Conservation (phyloP, 2,888 invertebrate species). For the Torymus tubicola region DNA sequence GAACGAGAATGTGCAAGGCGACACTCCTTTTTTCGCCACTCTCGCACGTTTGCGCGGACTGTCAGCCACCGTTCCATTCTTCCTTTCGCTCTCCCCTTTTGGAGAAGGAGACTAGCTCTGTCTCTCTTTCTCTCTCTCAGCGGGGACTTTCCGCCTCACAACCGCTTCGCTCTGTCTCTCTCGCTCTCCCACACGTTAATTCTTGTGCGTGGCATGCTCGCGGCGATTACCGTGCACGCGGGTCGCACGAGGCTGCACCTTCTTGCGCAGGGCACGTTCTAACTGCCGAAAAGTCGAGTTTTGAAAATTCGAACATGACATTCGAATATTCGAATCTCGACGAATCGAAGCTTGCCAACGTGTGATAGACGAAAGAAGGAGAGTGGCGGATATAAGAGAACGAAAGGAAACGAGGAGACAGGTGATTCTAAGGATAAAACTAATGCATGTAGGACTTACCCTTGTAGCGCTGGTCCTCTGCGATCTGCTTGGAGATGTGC, state of each 20-base stretch:
- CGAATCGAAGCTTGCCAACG: slow-evolving; percentile 31
- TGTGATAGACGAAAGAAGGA: not conserved
- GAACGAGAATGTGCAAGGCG: not conserved
- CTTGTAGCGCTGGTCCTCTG: slow-evolving; percentile 93
- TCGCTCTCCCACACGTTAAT: not conserved
- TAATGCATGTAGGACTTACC: slow-evolving; percentile 77
- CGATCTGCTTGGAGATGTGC: slow-evolving; percentile 93
- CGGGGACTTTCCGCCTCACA: not conserved
- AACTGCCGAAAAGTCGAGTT: not conserved
- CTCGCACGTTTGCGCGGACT: not conserved
- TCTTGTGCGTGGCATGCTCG: slow-evolving; percentile 26
- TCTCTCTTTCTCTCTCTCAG: slow-evolving; percentile 16
- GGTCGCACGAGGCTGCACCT: slow-evolving; percentile 7
- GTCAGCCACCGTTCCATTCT: not conserved
- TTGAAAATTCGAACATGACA: slow-evolving; percentile 31
- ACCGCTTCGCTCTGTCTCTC: slow-evolving; percentile 8
- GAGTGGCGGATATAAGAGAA: no score
- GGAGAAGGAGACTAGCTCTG: not conserved
- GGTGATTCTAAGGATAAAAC: not conserved
- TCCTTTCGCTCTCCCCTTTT: no score
- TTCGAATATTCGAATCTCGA: slow-evolving; percentile 31
- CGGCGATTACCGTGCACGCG: not conserved
- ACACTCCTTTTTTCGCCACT: slow-evolving; percentile 6
- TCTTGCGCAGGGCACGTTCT: not conserved
- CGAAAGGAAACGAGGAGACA: no score